A percentile compares a stretch with the other conserved stretches of the same genome.
Evolutionary conservation across 1,140 invertebrate genomes (phyloP).

Genomic region (Drosophila pruinosa): DNA sequence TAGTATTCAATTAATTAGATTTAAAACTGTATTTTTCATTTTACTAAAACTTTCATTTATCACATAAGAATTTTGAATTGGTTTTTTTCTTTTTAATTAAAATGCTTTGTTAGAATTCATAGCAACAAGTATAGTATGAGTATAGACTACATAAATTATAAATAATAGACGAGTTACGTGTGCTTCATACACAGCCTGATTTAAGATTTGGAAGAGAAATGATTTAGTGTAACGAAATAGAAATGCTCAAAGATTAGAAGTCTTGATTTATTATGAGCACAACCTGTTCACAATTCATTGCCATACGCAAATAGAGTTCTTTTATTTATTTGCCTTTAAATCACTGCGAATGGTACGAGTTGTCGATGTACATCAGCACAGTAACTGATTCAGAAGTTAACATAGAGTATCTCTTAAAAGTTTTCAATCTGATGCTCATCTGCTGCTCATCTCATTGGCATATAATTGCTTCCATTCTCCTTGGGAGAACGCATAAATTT

Average conservation of each 20-base stretch:
- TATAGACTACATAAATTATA: too few species aligned
- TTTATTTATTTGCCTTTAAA: not conserved
- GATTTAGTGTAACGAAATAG: not conserved
- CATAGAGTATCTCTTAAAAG: not conserved
- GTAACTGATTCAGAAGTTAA: not conserved
- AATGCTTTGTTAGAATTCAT: too few species aligned
- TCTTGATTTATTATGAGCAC: not conserved
- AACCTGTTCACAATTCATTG: not conserved
- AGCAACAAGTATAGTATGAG: too few species aligned
- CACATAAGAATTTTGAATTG: too few species aligned
- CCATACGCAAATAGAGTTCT: not conserved
- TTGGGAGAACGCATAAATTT: conserved; percentile 44
- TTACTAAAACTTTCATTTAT: too few species aligned
- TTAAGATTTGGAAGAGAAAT: not conserved
- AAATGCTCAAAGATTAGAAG: not conserved
- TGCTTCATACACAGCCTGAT: too few species aligned
- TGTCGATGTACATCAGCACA: not conserved
- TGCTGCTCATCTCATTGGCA: conserved; percentile 5
- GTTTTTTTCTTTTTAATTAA: too few species aligned
- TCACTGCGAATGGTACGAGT: not conserved
- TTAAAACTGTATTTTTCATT: too few species aligned
- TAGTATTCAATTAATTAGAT: too few species aligned
- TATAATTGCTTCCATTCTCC: conserved; percentile 29
- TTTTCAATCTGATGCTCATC: not conserved
- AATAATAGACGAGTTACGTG: too few species aligned